Conservation (phyloP, 2,888 invertebrate genomes). For the Petrophora chlorosata region DNA sequence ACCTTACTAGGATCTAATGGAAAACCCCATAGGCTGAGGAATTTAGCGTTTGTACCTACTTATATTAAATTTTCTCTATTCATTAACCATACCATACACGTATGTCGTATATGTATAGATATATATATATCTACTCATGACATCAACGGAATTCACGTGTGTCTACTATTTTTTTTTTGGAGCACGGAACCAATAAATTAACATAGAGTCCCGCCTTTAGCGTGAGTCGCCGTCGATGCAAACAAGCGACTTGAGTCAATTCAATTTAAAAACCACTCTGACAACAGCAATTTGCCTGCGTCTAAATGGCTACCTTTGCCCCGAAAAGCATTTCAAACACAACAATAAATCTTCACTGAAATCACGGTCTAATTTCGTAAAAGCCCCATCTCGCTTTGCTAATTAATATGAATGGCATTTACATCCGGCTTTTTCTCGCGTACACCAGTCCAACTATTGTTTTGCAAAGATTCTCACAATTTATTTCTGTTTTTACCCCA, state of each 20-base stretch:
- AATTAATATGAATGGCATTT: slow-evolving; percentile 84
- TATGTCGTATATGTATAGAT: too few species aligned
- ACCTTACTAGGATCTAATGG: too few species aligned
- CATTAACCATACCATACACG: slow-evolving; percentile 8
- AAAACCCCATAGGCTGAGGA: too few species aligned
- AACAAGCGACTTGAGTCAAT: slow-evolving; percentile 72
- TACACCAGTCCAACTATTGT: slow-evolving; percentile 82
- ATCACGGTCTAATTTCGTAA: slow-evolving; percentile 84
- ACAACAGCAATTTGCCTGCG: slow-evolving; percentile 77
- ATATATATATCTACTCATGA: too few species aligned
- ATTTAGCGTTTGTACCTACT: too few species aligned
- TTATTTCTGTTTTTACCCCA: slow-evolving; percentile 79
- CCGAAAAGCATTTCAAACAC: slow-evolving; percentile 80
- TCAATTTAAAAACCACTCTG: slow-evolving; percentile 76
- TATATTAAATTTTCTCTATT: too few species aligned
- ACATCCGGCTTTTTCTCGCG: slow-evolving; percentile 83
- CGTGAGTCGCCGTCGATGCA: slow-evolving; percentile 58
- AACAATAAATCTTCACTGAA: slow-evolving; percentile 82
- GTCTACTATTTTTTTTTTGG: slow-evolving; percentile 37
- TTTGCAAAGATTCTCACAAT: slow-evolving; percentile 81
- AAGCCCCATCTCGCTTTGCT: slow-evolving; percentile 83
- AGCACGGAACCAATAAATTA: slow-evolving; percentile 55
- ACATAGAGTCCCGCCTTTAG: slow-evolving; percentile 48
- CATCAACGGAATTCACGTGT: not conserved
- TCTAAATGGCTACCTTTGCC: slow-evolving; percentile 81